phyloP scores from a whole-genome alignment of 2,113 vertebrate species.

The Varanus salvator region DNA sequence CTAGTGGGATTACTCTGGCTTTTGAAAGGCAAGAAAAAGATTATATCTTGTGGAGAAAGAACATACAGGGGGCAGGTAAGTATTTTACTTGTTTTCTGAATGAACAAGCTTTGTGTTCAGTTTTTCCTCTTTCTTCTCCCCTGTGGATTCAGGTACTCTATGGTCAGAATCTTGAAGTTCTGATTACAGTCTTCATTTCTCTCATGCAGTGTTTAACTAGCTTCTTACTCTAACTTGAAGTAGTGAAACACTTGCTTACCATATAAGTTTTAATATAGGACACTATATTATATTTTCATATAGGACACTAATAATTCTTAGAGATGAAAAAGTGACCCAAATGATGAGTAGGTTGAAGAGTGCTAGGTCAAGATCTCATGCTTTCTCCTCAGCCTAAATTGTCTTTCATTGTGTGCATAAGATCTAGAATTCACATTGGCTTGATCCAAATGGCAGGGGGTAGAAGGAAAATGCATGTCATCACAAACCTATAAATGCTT shows the following conservation, averaged over 20 bases:
- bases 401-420: neutral
- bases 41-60: constrained; percentile 89
- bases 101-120: neutral
- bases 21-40: constrained; percentile 86
- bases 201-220: neutral
- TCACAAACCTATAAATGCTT: neutral
- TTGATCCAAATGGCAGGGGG: neutral
- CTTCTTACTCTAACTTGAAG: neutral
- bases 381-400: neutral
- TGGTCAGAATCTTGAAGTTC: neutral
- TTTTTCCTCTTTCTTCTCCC: neutral
- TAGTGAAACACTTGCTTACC: neutral
- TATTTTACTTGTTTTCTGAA: neutral
- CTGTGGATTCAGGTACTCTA: neutral
- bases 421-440: neutral
- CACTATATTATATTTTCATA: neutral
- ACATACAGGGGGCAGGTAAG: constrained; percentile 74
- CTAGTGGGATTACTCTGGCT: constrained; percentile 83
- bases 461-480: neutral
- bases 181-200: constrained; percentile 1
- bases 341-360: neutral
- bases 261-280: neutral
- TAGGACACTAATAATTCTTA: neutral
- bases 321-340: neutral
- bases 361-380: neutral